Evolutionary conservation across 2,113 vertebrate species (phyloP).

Genomic region (Onychorhynchus coronatus): DNA sequence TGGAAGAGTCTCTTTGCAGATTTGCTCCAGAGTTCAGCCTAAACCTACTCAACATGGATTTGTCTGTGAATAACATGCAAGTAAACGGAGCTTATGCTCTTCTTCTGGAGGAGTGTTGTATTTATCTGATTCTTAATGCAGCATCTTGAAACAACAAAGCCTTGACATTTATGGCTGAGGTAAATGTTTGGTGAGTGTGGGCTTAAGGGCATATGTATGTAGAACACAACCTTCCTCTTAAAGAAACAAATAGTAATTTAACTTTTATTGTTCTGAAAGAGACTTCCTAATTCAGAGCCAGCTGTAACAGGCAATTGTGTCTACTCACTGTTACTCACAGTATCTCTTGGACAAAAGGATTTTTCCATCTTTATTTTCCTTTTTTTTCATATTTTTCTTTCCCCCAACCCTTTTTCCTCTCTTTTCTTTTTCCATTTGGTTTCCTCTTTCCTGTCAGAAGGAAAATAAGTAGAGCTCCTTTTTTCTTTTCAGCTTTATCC

Average conservation of each 20-base stretch:
- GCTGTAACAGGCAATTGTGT: not conserved
- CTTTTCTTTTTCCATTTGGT: not conserved
- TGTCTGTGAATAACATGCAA: not conserved
- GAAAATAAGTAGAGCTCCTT: not conserved
- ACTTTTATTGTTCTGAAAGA: not conserved
- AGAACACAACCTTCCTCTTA: not conserved
- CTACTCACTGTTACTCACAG: not conserved
- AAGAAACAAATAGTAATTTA: not conserved
- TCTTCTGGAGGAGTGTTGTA: not conserved
- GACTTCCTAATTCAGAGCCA: not conserved
- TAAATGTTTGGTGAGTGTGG: not conserved
- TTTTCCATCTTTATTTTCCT: not conserved
- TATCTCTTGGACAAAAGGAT: not conserved
- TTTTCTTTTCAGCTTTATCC: not conserved
- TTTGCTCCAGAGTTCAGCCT: not conserved
- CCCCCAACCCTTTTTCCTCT: not conserved
- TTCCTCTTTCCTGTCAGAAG: not conserved
- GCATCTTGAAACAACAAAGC: not conserved
- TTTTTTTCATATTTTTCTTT: rapidly evolving
- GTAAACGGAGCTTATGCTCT: rapidly evolving
- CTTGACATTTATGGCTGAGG: not conserved
- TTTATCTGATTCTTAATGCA: not conserved
- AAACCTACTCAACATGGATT: not conserved
- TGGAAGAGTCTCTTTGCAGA: not conserved
- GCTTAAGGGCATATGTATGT: not conserved